Conservation (phyloP, 1,140 invertebrate species). For the Hestina assimilis region DNA sequence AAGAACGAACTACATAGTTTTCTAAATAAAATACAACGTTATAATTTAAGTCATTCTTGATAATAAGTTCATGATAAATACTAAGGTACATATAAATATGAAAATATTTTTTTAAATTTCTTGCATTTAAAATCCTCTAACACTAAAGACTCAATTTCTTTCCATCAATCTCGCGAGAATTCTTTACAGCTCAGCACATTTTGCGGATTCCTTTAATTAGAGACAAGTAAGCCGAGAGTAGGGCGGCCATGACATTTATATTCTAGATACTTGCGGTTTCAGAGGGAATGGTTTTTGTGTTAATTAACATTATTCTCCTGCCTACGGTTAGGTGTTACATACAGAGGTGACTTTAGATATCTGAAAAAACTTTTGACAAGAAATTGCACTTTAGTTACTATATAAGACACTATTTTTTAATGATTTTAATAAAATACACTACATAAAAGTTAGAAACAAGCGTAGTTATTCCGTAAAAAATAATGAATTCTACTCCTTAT, state of each 20-base stretch:
- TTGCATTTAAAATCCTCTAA: neutral
- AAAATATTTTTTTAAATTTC: neutral
- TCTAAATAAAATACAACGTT: too few species aligned
- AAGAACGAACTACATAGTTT: too few species aligned
- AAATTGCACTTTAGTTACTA: too few species aligned
- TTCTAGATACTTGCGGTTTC: slow-evolving; percentile 26
- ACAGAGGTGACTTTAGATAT: neutral
- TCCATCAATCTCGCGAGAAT: slow-evolving; percentile 8
- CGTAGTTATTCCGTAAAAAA: too few species aligned
- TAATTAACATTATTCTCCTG: slow-evolving; percentile 23
- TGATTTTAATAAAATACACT: too few species aligned
- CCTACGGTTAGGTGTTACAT: slow-evolving; percentile 7
- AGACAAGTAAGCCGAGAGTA: slow-evolving; percentile 17
- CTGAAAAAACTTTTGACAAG: too few species aligned
- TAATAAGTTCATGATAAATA: too few species aligned
- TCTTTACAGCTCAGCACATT: slow-evolving; percentile 11
- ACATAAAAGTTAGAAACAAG: too few species aligned
- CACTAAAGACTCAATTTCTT: neutral
- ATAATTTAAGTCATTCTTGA: too few species aligned
- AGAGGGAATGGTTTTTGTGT: slow-evolving; percentile 21
- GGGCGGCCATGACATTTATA: slow-evolving; percentile 32
- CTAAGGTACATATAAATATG: too few species aligned
- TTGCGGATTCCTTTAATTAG: slow-evolving; percentile 14
- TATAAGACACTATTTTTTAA: too few species aligned
- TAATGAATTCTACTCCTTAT: too few species aligned